Evolutionary conservation across 2,888 invertebrate species (phyloP).

Genomic region (Drosophila hawaiiensis): DNA sequence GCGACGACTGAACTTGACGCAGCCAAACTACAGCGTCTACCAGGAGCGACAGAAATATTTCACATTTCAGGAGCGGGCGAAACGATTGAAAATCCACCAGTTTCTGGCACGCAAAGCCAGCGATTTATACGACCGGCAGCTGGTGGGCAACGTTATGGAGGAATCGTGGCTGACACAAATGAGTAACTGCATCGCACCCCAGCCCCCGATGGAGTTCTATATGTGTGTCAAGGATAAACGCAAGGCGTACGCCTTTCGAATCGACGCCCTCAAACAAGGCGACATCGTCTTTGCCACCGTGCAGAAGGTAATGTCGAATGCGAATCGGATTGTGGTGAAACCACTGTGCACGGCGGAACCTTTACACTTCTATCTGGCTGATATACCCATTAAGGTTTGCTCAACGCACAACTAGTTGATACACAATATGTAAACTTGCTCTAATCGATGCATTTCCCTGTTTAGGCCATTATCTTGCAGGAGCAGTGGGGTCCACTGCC

Average conservation of each 20-base stretch:
- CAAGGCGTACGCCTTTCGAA: conserved; percentile 91
- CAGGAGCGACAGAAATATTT: conserved; percentile 92
- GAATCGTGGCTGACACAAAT: conserved; percentile 60
- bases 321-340: conserved; percentile 86
- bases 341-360: conserved; percentile 94
- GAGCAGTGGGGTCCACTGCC: conserved; percentile 66
- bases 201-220: conserved; percentile 94
- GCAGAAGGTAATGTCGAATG: conserved; percentile 87
- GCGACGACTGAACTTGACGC: conserved; percentile 87
- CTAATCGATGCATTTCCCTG: background rate
- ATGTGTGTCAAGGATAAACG: conserved; percentile 87
- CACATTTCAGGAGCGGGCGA: conserved; percentile 93
- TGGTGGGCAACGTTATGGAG: conserved; percentile 83
- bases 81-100: conserved; percentile 93
- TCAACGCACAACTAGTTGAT: background rate
- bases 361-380: conserved; percentile 92
- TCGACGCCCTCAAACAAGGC: conserved; percentile 90
- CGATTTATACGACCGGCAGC: conserved; percentile 89
- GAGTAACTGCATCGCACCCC: conserved; percentile 76
- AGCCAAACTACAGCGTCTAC: conserved; percentile 91
- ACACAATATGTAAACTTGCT: background rate
- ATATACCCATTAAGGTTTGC: conserved; percentile 94
- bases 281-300: conserved; percentile 92
- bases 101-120: conserved; percentile 94
- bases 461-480: conserved; percentile 62